Base-by-base conservation (phyloP, 2,888 invertebrate genomes). In the Carterocephalus palaemon region DNA sequence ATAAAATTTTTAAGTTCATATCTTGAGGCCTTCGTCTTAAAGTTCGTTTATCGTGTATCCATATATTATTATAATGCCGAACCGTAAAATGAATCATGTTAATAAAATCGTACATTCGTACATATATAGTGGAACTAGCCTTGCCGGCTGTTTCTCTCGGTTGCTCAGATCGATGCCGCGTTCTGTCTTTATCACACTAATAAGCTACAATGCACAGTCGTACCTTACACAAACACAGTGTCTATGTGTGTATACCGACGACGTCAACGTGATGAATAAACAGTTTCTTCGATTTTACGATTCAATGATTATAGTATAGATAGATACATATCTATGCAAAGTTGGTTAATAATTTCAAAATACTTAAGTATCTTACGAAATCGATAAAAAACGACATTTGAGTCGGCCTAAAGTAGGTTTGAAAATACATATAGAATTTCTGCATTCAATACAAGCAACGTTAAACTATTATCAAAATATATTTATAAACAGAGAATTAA, bases 241-340 rank as follows among this genome's bases (percentile, higher is more conserved):
- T 57, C 48, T 56, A 50, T 64, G 62, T 68, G 64, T 62, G 64
- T 56, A 57, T 65, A 52, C 56, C 52, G 54, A 52, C 62, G 64
- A 64, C 76, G 75, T 78, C 80, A 75, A 76, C 77, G 76, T 77
- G 80, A 79, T 80, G 78, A 82, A 83, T 81, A 81, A 83, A 84
- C 78, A 81, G 81, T 83, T 83, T 84, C 83, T 82, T 71, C 75
- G 75, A 82, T 83, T 84, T 83, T 81, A 83, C 76, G 82, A 82
- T 71, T 76, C 78, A 82, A 75, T 77, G 81, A 75, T 75, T 73
- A 75, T 68, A 74, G 79, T 73, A 75, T 68, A 74, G 79, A 82
- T 28, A 74, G 78, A 81, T 82, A 74, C 61, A 64, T 78, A 81
- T 80, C 78, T 83, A 81, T 81, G 77, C 74, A 74, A 77, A 82